Evolutionary conservation across 2,113 vertebrate species (phyloP), one percentile per base, ranked within the genome.

Genomic region (Camelus bactrianus): DNA sequence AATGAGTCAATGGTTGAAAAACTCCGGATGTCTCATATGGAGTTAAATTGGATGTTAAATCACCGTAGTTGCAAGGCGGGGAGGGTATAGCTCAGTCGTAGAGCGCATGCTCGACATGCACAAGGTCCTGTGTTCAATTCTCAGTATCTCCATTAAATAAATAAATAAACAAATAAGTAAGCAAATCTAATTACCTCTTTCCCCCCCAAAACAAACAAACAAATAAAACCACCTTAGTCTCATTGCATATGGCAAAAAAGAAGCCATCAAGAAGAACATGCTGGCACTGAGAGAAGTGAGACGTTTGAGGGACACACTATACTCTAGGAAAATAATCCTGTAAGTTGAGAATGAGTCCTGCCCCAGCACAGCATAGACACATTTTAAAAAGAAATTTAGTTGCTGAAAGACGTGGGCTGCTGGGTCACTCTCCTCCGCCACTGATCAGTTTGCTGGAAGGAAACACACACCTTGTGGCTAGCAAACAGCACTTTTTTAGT

Each of bases 1-100:
- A 95, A 95, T 96, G 76, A 69, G 84, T 90, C 97, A 96, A 19
- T 60, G 75, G 91, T 87, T 96, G 89, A 92, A 93, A 98, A 98
- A 95, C n/a, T 76, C 90, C 95, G 79, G 91, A 58, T 0, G 5
- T 96, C 72, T 92, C n/a, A 91, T 72, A 2, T 42, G 35, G 54
- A 73, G 13, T 14, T 95, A 95, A 95, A 69, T 77, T 0, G 0
- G 62, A 79, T 60, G 79, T 89, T 64, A 93, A 38, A 70, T 95
- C 86, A n/a, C 85, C 79, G 0, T 26, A 32, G 28, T 76, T 42
- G 38, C 38, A 42, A 42, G 38, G 38, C 38, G 38, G 38, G 38
- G 38, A 42, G 38, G 38, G 38, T 42, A 42, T 42, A 42, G 38
- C 38, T 42, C 38, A 42, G 4, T 42, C 4, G 38, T 42, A 42